Evolutionary conservation across 2,113 vertebrate genomes (phyloP), one percentile per base, ranked within the genome.

Genomic region (Cyanoliseus patagonus): DNA sequence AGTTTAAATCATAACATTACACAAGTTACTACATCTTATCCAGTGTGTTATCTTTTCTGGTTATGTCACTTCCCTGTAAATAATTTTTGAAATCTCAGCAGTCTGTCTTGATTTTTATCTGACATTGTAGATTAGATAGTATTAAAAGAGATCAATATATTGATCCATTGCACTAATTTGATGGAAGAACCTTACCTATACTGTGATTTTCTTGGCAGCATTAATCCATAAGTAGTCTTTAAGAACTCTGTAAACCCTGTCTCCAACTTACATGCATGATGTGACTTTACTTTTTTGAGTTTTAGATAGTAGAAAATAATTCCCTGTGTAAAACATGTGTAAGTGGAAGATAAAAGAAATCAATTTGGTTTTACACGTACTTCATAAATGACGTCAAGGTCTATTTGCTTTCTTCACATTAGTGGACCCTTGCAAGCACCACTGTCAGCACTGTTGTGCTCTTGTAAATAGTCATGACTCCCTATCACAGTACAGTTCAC

Each of bases 291-390:
- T 39, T 62, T 59, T 86, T 30, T 70, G 11, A 25, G 13, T 63
- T 94, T 95, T 95, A 72, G 90, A 42, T 72, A 52, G 25, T 19
- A 95, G 59, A 63, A 92, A 72, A 91, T 31, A 88, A 86, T 72
- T 20, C 17, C 18, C 39, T 41, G 8, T 77, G 46, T 78, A 93
- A 90, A 94, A 35, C 5, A 69, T 24, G 61, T 24, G 5, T 33
- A 69, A 66, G 27, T 52, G 59, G 88, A 90, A 75, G 83, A 68
- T 62, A 83, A 83, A 83, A 95, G 11, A 66, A 81, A 84, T 88
- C 5, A 25, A 15, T 81, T 94, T 97, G 44, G 6, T 96, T 97
- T 96, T 86, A 72, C 7, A 33, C 6, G 22, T 55, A 11, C 17
- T 92, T 42, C 14, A 31, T 63, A 76, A 92, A 61, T 33, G 28